Base-by-base conservation (phyloP, 2,113 vertebrate genomes). In the Mus spicilegus region DNA sequence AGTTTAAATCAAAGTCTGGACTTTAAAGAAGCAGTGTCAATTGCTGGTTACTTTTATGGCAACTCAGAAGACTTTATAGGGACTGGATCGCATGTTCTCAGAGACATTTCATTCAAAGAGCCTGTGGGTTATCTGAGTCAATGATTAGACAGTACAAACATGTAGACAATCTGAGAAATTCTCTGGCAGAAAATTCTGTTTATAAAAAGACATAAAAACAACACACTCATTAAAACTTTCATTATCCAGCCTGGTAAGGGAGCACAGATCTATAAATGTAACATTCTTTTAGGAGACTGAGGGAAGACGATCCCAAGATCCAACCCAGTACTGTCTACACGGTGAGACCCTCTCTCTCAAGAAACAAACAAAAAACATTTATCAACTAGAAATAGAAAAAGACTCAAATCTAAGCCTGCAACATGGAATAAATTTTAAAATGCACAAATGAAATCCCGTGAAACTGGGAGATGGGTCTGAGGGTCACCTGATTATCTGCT, bases 1-100 rank as follows among this genome's bases (percentile, higher is more conserved):
- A 69, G n/a, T 54, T 90, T 77, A 85, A 85, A 82, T 72, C 42
- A 58, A 95, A 96, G 17, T 14, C 42, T 85, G 14, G 39, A 82
- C 28, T 87, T 90, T 65, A 88, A 88, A 96, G 56, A 90, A 17
- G n/a, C 75, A 81, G 75, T 70, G 51, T 63, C 39, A 90, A 65
- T 82, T 46, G 30, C 36, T 91, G 93, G 56, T 36, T 30, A n/a
- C 17, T 86, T 85, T 28, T 13, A 49, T 10, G 33, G 51, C n/a
- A 67, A 76, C 56, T 33, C 69, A 73, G 46, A 76, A n/a, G 26
- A 42, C n/a, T 84, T 51, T 70, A 5, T 73, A 78, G 24, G 26
- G 22, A 36, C 5, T 65, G 20, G 26, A 39, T 5, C 54, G 4
- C 14, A 20, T 20, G 28, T 65, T 69, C 65, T 78, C 70, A 85